Evolutionary conservation across 2,797 vertebrate genomes (phyloP).

Genomic region (Sebastes reedi): DNA sequence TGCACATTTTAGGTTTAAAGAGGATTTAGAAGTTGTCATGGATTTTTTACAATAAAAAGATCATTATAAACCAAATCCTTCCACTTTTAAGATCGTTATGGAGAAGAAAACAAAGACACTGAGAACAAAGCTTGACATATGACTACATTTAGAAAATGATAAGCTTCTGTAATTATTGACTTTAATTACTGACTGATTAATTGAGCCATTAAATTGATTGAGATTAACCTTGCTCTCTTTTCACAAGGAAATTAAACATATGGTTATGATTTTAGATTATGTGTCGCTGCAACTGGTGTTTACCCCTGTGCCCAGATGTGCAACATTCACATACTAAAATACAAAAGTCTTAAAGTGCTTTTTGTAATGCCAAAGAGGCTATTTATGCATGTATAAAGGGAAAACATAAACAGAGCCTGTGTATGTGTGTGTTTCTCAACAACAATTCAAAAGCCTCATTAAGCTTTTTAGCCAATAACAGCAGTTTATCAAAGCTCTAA

Average conservation of each 20-base stretch:
- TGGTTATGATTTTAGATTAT: slow-evolving; percentile 10
- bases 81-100: neutral
- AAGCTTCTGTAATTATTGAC: neutral
- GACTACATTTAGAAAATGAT: neutral
- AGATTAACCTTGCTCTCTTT: neutral
- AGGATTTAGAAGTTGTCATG: neutral
- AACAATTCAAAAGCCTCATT: slow-evolving; percentile 25
- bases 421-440: neutral
- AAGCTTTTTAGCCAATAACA: slow-evolving; percentile 17
- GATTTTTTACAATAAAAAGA: neutral
- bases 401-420: neutral
- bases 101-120: neutral
- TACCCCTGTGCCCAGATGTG: neutral
- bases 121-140: neutral
- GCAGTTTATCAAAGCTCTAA: slow-evolving; percentile 28
- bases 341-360: neutral
- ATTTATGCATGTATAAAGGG: slow-evolving; percentile 1
- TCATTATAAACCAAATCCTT: neutral
- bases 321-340: neutral
- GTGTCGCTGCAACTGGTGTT: neutral
- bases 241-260: slow-evolving; percentile 10
- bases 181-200: slow-evolving; percentile 9
- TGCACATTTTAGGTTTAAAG: neutral
- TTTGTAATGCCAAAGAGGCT: neutral
- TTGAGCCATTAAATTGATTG: slow-evolving; percentile 3